phyloP scores from a whole-genome alignment of 2,113 vertebrate species.

The Bothrops jararaca region DNA sequence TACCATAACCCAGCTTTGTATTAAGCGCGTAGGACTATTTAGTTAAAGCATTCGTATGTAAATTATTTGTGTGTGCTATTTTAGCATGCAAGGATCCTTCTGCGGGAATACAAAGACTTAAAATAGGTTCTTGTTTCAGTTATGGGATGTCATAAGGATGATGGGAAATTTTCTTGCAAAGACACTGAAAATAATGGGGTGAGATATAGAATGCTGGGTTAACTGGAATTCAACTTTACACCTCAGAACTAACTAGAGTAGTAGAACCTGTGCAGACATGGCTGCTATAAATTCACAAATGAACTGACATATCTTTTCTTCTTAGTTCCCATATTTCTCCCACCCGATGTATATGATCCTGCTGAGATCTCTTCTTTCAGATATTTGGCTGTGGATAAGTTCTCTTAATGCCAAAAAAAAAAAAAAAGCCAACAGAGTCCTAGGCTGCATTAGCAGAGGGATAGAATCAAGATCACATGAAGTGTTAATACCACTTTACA shows the following conservation, averaged over 20 bases:
- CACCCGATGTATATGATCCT: neutral
- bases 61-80: neutral
- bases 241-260: neutral
- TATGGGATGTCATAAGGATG: neutral
- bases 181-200: neutral
- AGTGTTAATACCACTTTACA: no score
- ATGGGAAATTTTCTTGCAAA: neutral
- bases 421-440: no score
- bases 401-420: no score
- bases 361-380: no score
- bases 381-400: no score
- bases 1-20: neutral
- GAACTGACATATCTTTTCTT: neutral
- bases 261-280: neutral
- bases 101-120: neutral
- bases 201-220: neutral
- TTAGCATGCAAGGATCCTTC: neutral
- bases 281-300: neutral
- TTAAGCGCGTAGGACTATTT: neutral
- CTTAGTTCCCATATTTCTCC: neutral
- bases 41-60: neutral
- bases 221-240: neutral
- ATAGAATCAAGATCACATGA: no score
- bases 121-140: neutral
- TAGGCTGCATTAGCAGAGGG: no score